Conservation (phyloP, 2,113 vertebrate species). For the Pollimyrus isidori region DNA sequence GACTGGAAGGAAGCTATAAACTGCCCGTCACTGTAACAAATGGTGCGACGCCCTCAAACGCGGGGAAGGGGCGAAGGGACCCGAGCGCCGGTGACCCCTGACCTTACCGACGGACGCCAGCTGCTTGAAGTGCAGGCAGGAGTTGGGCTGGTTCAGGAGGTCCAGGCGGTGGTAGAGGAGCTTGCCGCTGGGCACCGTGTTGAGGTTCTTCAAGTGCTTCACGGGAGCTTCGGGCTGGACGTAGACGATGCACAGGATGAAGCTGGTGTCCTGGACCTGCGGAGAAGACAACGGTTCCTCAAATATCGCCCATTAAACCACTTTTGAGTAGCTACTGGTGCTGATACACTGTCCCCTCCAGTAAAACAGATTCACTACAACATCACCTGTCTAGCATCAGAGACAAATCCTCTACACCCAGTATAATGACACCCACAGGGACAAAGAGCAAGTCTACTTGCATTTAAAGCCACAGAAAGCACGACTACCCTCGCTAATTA, state of each 20-base stretch:
- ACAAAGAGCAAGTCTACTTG: neutral
- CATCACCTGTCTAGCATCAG: neutral
- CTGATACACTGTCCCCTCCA: neutral
- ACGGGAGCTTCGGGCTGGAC: slow-evolving; percentile 94
- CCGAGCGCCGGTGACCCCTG: neutral
- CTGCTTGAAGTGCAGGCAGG: slow-evolving; percentile 97
- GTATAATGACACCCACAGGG: neutral
- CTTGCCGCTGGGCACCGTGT: slow-evolving; percentile 92
- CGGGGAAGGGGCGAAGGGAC: neutral
- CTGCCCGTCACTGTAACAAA: neutral
- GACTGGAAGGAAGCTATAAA: neutral
- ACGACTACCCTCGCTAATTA: neutral
- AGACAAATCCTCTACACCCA: neutral
- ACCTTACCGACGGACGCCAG: slow-evolving; percentile 83
- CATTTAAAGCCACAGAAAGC: neutral
- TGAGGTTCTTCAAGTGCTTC: slow-evolving; percentile 92
- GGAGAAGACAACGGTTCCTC: neutral
- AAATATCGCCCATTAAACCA: neutral
- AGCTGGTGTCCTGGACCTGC: slow-evolving; percentile 94
- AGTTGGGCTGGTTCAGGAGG: slow-evolving; percentile 85
- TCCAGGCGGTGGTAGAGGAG: slow-evolving; percentile 90
- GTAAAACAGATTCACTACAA: neutral
- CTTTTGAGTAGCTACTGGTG: neutral
- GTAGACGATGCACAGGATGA: slow-evolving; percentile 94
- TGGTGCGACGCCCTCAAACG: neutral